phyloP scores from a whole-genome alignment of 2,113 vertebrate genomes.

The Perca flavescens region DNA sequence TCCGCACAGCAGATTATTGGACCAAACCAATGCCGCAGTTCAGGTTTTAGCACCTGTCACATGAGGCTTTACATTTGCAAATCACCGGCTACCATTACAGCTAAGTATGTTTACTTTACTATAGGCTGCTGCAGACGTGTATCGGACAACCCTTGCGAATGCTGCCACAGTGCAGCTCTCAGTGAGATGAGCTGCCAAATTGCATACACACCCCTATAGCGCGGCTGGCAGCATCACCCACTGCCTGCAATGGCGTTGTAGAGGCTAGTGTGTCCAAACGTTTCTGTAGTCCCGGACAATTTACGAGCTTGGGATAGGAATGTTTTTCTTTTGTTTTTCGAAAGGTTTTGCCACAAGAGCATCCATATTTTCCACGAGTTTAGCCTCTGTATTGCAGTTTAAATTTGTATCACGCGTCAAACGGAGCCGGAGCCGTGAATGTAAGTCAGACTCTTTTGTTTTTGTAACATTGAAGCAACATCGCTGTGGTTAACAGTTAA shows the following conservation, averaged over 20 bases:
- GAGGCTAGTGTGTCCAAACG: conserved; percentile 73
- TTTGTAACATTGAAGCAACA: conserved; percentile 71
- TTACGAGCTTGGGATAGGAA: conserved; percentile 53
- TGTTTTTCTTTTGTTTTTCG: conserved; percentile 31
- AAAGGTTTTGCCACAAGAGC: conserved; percentile 33
- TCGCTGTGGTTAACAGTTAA: conserved; percentile 64
- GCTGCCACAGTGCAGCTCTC: conserved; percentile 45
- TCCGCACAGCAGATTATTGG: conserved; percentile 80
- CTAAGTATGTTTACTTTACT: neutral
- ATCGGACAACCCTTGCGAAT: conserved; percentile 13
- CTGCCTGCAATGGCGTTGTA: conserved; percentile 86
- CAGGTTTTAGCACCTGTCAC: conserved; percentile 82
- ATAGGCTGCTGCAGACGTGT: neutral
- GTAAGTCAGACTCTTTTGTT: conserved; percentile 87
- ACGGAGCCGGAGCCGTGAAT: conserved; percentile 71
- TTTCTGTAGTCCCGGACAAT: conserved; percentile 64
- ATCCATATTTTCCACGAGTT: conserved; percentile 12
- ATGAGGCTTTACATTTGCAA: conserved; percentile 43
- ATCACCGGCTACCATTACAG: neutral
- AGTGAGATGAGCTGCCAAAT: conserved; percentile 45
- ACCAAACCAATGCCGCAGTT: conserved; percentile 81
- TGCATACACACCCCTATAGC: conserved; percentile 69
- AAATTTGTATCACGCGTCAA: conserved; percentile 43
- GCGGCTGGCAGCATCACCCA: conserved; percentile 77
- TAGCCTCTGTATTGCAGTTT: conserved; percentile 55